These are phyloP conservation scores for Lutra lutra DNA, from an alignment of 2,797 vertebrate species.

Conservation along the genomic window DNA sequence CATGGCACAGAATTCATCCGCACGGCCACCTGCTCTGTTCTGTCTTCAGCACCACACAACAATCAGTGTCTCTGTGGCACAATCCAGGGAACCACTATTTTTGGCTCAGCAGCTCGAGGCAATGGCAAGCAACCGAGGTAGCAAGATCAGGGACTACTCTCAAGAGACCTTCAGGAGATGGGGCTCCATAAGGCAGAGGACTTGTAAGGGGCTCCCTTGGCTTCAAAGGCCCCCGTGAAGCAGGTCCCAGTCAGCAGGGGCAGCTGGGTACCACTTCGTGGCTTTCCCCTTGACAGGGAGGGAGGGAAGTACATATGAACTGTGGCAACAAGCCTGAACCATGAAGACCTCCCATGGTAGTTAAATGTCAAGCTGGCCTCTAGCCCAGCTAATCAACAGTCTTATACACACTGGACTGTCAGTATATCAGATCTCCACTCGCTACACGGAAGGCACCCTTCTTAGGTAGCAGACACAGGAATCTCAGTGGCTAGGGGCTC, in stretches of 20 bases:
- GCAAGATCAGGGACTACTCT: not conserved
- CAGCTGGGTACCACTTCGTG: not conserved
- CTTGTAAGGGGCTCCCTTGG: not conserved
- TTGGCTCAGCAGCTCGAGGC: not conserved
- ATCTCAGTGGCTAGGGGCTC: not conserved
- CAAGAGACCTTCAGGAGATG: not conserved
- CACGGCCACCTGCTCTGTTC: not conserved
- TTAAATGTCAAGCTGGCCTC: not conserved
- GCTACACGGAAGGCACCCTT: not conserved
- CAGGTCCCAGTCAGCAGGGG: not conserved
- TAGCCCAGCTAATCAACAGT: not conserved
- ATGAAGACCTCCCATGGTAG: not conserved
- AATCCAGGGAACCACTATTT: not conserved
- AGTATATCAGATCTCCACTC: not conserved
- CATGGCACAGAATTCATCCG: rapidly evolving
- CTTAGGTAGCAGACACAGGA: not conserved
- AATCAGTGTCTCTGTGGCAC: not conserved
- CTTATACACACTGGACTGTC: not conserved
- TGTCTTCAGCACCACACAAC: rapidly evolving
- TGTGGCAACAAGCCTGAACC: not conserved
- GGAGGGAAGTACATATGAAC: not conserved
- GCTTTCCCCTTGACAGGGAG: not conserved
- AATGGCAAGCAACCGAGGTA: not conserved
- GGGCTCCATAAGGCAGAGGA: not conserved
- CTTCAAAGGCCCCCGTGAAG: not conserved